Conservation (phyloP, 2,797 vertebrate species). For the Alfaro cultratus region DNA sequence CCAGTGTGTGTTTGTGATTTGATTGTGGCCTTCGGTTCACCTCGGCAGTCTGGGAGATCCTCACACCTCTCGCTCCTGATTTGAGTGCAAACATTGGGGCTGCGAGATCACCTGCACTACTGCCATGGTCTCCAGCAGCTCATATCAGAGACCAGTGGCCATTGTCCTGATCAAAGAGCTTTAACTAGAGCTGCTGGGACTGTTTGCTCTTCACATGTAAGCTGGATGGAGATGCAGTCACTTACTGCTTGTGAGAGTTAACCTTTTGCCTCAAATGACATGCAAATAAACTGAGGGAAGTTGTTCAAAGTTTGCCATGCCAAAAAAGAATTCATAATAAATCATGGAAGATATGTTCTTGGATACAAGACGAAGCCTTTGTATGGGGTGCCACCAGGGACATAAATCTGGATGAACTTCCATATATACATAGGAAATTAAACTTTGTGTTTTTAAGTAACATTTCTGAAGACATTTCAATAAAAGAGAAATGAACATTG, state of each 20-base stretch:
- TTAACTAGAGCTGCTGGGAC: constrained; percentile 41
- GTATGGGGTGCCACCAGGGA: too few species aligned
- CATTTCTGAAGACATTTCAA: not conserved
- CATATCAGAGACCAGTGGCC: constrained; percentile 65
- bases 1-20: constrained; percentile 31
- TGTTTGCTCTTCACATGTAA: constrained; percentile 74
- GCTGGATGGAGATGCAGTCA: constrained; percentile 40
- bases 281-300: not conserved
- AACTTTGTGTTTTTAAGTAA: not conserved
- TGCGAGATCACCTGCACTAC: constrained; percentile 51
- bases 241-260: not conserved
- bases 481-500: not conserved
- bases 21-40: constrained; percentile 61
- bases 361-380: not conserved
- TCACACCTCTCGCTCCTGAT: constrained; percentile 68
- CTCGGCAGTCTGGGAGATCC: constrained; percentile 66
- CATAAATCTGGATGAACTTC: too few species aligned
- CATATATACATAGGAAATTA: too few species aligned
- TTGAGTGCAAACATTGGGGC: constrained; percentile 70
- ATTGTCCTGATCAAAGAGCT: constrained; percentile 73
- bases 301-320: not conserved
- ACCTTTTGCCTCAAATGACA: not conserved
- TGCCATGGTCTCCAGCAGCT: constrained; percentile 34
- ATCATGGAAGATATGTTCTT: not conserved
- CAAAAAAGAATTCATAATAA: not conserved